These are phyloP conservation scores for Byasa hedistus DNA, from an alignment of 2,888 invertebrate genomes.

Conservation along the genomic window DNA sequence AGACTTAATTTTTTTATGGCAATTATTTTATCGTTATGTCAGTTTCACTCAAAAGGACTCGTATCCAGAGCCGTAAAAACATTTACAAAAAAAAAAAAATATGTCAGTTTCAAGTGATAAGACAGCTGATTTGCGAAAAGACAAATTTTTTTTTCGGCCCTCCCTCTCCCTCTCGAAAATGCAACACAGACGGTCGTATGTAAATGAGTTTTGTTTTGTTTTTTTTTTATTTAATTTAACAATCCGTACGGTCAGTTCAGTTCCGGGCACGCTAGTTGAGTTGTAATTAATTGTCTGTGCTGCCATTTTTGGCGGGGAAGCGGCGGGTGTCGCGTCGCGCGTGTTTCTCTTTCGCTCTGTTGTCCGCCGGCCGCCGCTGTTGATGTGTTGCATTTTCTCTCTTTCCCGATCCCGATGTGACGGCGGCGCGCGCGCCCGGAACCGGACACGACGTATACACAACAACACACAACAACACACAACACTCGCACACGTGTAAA, in stretches of 20 bases:
- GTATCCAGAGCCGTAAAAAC: too few relatives aligned
- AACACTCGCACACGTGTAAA: too few relatives aligned
- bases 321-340: constrained; percentile 34
- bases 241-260: constrained; percentile 37
- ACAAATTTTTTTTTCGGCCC: too few relatives aligned
- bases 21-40: too few relatives aligned
- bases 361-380: constrained; percentile 67
- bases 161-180: constrained; percentile 70
- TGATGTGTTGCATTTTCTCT: constrained; percentile 80
- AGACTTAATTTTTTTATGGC: too few relatives aligned
- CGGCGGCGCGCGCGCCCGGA: constrained; percentile 37
- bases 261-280: constrained; percentile 39
- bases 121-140: too few relatives aligned
- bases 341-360: too few relatives aligned
- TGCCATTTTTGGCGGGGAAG: constrained; percentile 73
- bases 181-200: constrained; percentile 77
- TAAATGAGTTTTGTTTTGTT: constrained; percentile 34
- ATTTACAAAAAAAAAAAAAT: too few relatives aligned
- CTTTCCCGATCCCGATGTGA: constrained; percentile 65
- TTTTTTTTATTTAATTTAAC: constrained; percentile 34
- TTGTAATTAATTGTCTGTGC: constrained; percentile 66
- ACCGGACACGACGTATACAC: constrained; percentile 5
- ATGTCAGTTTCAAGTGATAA: too few relatives aligned
- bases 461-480: too few relatives aligned
- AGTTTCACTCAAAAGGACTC: too few relatives aligned